Base-by-base conservation (phyloP, 2,888 invertebrate species). In the Eupelmus urozonus region DNA sequence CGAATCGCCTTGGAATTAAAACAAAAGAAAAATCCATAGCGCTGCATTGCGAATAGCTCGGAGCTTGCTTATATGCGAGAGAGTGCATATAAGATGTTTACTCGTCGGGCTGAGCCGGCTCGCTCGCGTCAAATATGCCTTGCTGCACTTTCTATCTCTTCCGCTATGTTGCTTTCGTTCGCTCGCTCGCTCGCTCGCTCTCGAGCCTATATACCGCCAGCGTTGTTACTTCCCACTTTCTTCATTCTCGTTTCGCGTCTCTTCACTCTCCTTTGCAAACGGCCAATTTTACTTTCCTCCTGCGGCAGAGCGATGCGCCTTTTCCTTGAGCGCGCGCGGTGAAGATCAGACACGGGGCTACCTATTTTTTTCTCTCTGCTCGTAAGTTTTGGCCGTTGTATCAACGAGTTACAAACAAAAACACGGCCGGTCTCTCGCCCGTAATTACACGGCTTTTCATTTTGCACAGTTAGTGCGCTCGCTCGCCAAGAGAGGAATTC, bases 81-180 rank as follows among this genome's bases (percentile, higher is more conserved):
- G 29, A 3, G 40, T 51, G 67, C 27, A 18, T n/a, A 20, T 9
- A 23, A 69, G 55, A 69, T 62, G 69, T 62, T 62, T 62, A 69
- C 66, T 76, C 34, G 34, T 3, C 34, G 9, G 45, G 13, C 16
- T 45, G 16, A 45, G 45, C 45, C 16, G 7, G 45, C 9, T 7
- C 45, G 16, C 5, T 49, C 53, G 27, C 55, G 69, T 60, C 67
- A 29, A 70, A 76, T 49, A 42, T 29, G 45, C 45, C n/a, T n/a
- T n/a, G 16, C 63, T 40, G 25, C 63, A 67, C 76, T 76, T 76
- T 76, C 76, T 76, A 76, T 70, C 62, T 76, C 70, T 63, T 70
- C 63, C 70, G 76, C 62, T 49, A 49, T 45, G 66, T 49, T 49
- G 45, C 57, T 66, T 74, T 66, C 66, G 25, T 73, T 57, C 45